These are phyloP conservation scores for Pluvianellus socialis DNA, from an alignment of 2,113 vertebrate genomes.

Conservation along the genomic window DNA sequence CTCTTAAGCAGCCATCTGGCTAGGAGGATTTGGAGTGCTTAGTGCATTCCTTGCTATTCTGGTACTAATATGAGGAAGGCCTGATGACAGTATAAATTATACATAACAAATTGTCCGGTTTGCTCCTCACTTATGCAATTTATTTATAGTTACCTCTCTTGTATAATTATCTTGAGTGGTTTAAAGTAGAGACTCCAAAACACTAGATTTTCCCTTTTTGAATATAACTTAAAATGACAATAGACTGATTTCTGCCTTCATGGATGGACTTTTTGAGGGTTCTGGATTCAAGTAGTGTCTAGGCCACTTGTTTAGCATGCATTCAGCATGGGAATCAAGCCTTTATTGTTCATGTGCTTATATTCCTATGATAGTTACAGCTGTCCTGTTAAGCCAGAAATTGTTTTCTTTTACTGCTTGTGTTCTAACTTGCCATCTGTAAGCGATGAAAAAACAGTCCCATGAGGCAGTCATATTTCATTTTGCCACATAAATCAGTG, in stretches of 20 bases:
- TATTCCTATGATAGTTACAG: neutral
- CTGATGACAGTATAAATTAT: slow-evolving; percentile 25
- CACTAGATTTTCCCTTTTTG: neutral
- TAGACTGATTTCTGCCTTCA: neutral
- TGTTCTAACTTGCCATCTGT: neutral
- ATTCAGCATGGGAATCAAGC: neutral
- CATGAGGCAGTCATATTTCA: neutral
- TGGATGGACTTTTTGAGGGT: neutral
- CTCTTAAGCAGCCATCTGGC: neutral
- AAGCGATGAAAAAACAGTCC: slow-evolving; percentile 4
- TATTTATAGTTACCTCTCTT: slow-evolving; percentile 18
- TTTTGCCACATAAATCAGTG: neutral
- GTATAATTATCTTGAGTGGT: neutral
- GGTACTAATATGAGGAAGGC: slow-evolving; percentile 17
- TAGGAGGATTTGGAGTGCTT: slow-evolving; percentile 18
- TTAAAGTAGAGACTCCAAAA: neutral
- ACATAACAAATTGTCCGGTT: slow-evolving; percentile 22
- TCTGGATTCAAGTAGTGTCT: neutral
- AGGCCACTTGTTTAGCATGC: neutral
- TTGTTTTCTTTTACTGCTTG: neutral
- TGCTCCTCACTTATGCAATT: neutral
- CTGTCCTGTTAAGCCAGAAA: neutral
- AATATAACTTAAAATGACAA: neutral
- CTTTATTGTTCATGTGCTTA: neutral
- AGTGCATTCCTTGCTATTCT: slow-evolving; percentile 33